Evolutionary conservation across 2,797 vertebrate genomes (phyloP), one percentile per base, ranked within the genome.

Genomic region (Lepus townsendii): DNA sequence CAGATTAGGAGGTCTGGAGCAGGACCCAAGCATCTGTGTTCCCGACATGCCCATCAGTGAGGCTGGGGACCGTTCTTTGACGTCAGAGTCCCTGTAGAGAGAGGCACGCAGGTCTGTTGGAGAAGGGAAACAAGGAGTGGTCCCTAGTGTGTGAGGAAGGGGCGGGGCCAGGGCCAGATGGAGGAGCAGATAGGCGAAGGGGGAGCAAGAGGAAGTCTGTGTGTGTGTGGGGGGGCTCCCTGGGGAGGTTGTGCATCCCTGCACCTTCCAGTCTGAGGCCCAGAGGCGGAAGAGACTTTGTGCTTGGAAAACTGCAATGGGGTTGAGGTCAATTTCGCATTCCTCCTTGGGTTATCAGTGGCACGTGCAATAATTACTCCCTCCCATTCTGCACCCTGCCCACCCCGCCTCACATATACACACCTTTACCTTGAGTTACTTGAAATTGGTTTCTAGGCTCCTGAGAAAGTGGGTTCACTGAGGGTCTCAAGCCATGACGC

Each of bases 121-220:
- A 82, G 42, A 71, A 80, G 30, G 8, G 12, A 52, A 32, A 65
- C 35, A 30, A 78, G 13, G 12, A 16, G 4, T 60, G 32, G 9
- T 20, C 20, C 54, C 57, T 1, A 1, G 30, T 13, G 0, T 10
- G 11, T 7, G 16, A 32, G n/a, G 26, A 0, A 71, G 26, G 30
- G 38, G 4, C 11, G 38, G 71, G 35, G 24, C 2, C 19, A 8
- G 22, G 3, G 20, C 24, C 60, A 71, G 24, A 24, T 19, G 10
- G 9, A 26, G 47, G 47, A 83, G 54, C n/a, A 38, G 12, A 38
- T 2, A 11, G 42, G 19, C 30, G 4, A 27, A 35, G 14, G 7
- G 50, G 65, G 57, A 83, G 19, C 24, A 19, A 7, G 66, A 9
- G 9, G 3, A 47, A 69, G 24, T 0, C 42, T 42, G 35, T 35